Conservation (phyloP, 2,888 invertebrate genomes). For the Phymatocera aterrima region DNA sequence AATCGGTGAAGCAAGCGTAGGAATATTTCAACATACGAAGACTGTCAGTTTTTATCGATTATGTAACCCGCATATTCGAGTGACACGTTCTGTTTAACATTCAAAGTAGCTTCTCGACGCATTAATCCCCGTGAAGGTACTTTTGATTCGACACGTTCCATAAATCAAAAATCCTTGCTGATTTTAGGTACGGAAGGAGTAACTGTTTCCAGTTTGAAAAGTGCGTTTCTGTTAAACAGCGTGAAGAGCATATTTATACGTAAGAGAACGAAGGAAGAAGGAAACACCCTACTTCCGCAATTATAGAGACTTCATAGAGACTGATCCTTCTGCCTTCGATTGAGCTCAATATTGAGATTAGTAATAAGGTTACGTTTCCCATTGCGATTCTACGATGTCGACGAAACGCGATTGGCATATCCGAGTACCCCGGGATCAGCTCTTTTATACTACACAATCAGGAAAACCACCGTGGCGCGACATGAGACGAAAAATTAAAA, state of each 20-base stretch:
- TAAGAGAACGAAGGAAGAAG: neutral
- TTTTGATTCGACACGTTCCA: too few species aligned
- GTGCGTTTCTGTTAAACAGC: neutral
- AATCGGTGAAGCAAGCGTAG: too few species aligned
- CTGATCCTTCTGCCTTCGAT: neutral
- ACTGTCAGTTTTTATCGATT: too few species aligned
- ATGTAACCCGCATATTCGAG: too few species aligned
- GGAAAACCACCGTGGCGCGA: neutral
- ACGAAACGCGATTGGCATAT: conserved; percentile 9
- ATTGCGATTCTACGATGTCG: neutral
- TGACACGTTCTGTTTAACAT: too few species aligned
- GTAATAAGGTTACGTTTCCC: neutral
- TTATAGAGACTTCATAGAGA: neutral
- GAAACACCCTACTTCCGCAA: neutral
- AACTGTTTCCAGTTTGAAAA: neutral
- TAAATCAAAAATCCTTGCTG: too few species aligned
- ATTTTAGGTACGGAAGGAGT: too few species aligned
- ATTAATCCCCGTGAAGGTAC: too few species aligned
- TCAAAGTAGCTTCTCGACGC: too few species aligned
- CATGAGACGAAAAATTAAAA: too few species aligned
- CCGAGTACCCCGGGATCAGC: neutral
- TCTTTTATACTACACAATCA: neutral
- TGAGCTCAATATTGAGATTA: neutral
- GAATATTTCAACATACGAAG: too few species aligned
- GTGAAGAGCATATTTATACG: neutral